Percentiles rank a stretch among this genome's conserved stretches.
Evolutionary conservation across 2,888 invertebrate genomes (phyloP).

Genomic region (Ophion obscuratus): DNA sequence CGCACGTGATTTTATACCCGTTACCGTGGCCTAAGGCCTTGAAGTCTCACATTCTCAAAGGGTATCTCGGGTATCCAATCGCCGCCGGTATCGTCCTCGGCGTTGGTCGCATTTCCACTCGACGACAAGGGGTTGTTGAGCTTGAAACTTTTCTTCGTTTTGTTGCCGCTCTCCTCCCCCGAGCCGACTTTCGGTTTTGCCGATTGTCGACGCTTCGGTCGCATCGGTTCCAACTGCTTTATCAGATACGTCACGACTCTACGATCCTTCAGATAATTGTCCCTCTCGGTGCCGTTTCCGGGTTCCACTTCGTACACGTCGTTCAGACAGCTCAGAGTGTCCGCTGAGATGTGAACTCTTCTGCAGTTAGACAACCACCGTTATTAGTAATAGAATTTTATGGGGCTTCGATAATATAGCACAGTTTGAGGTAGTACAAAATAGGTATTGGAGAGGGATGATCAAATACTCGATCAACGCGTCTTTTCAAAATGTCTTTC

Average conservation of each 20-base stretch:
- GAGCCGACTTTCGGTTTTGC: slow-evolving; percentile 83
- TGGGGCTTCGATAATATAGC: not conserved
- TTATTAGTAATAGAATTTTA: not conserved
- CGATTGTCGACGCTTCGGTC: slow-evolving; percentile 85
- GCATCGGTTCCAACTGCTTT: slow-evolving; percentile 91
- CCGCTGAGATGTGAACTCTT: slow-evolving; percentile 97
- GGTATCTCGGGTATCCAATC: slow-evolving; percentile 97
- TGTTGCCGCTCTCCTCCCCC: slow-evolving; percentile 77
- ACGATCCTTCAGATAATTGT: slow-evolving; percentile 93
- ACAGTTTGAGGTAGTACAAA: not conserved
- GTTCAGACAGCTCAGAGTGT: slow-evolving; percentile 93
- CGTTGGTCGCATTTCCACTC: slow-evolving; percentile 82
- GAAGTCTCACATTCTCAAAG: slow-evolving; percentile 91
- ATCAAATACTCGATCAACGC: too few relatives aligned
- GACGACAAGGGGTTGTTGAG: slow-evolving; percentile 74
- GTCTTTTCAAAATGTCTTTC: too few relatives aligned
- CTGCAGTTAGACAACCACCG: slow-evolving; percentile 84
- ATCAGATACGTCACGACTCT: slow-evolving; percentile 95
- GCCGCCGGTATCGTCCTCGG: slow-evolving; percentile 91
- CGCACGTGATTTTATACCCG: too few relatives aligned
- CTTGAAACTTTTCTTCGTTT: slow-evolving; percentile 83
- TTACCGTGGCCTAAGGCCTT: not conserved
- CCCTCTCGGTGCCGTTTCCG: slow-evolving; percentile 93
- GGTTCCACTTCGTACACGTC: slow-evolving; percentile 97
- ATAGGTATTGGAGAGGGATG: not conserved